phyloP scores from a whole-genome alignment of 2,113 vertebrate genomes.

The Panthera uncia region DNA sequence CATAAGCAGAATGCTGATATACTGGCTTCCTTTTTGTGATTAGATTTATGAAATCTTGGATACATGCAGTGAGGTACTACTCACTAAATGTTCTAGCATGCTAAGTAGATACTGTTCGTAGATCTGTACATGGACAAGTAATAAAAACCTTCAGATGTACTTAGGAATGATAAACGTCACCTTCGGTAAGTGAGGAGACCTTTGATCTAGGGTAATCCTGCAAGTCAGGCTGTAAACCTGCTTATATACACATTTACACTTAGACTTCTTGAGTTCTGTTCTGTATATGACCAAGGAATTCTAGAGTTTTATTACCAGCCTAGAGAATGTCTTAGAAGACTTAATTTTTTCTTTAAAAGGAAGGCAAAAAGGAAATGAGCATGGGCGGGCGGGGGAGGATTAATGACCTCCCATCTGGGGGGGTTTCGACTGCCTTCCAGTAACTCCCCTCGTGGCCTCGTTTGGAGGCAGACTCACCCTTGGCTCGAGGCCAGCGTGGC shows the following conservation, averaged over 20 bases:
- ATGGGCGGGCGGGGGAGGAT: not conserved
- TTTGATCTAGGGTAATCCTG: not conserved
- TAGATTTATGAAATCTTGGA: not conserved
- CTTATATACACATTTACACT: not conserved
- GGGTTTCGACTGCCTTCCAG: slow-evolving; percentile 84
- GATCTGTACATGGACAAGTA: not conserved
- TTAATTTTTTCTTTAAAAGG: slow-evolving; percentile 74
- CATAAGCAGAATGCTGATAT: slow-evolving; percentile 28
- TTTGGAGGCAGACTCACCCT: slow-evolving; percentile 69
- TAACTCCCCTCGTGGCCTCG: slow-evolving; percentile 68
- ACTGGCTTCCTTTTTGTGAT: not conserved
- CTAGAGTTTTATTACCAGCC: slow-evolving; percentile 64
- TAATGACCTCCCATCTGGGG: slow-evolving; percentile 85
- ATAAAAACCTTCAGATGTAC: slow-evolving; percentile 11
- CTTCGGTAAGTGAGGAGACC: slow-evolving; percentile 24
- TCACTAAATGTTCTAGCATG: slow-evolving; percentile 17
- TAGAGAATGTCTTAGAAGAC: slow-evolving; percentile 67
- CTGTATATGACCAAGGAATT: slow-evolving; percentile 35
- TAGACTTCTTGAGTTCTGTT: not conserved
- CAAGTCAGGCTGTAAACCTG: slow-evolving; percentile 39
- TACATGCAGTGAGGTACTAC: not conserved
- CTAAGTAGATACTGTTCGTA: not conserved
- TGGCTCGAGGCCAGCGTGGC: slow-evolving; percentile 90
- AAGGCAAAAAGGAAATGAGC: slow-evolving; percentile 74
- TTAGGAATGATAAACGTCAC: slow-evolving; percentile 43